Conservation (phyloP, 2,113 vertebrate species). For the Tachysurus vachellii region DNA sequence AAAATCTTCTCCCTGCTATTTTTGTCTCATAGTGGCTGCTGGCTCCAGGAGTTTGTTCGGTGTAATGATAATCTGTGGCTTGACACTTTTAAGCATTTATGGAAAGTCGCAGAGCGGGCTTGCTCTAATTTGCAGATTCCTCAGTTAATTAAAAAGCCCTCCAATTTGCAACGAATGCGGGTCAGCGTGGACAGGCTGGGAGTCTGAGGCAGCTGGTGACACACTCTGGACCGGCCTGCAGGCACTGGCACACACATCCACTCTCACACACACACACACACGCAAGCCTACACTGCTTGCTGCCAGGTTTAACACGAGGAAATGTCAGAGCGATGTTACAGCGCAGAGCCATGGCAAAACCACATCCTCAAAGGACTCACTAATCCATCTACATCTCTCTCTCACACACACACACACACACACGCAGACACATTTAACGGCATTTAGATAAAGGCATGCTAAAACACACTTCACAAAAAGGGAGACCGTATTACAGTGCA, state of each 20-base stretch:
- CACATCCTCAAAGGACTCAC: constrained; percentile 53
- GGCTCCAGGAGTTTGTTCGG: constrained; percentile 75
- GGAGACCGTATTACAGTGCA: constrained; percentile 44
- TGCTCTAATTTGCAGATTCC: constrained; percentile 75
- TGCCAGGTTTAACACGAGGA: constrained; percentile 61
- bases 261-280: constrained; percentile 59
- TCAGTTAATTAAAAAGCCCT: constrained; percentile 81
- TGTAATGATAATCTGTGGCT: constrained; percentile 71
- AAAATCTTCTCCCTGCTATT: constrained; percentile 64
- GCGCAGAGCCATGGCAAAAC: constrained; percentile 57
- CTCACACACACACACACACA: constrained; percentile 48
- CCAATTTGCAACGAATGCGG: constrained; percentile 72
- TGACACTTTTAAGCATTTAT: constrained; percentile 67
- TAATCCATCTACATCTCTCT: constrained; percentile 54
- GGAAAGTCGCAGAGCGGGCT: constrained; percentile 67
- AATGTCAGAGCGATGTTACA: constrained; percentile 72
- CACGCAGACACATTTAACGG: constrained; percentile 54
- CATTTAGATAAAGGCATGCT: constrained; percentile 55
- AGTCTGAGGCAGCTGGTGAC: constrained; percentile 69
- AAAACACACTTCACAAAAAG: constrained; percentile 50
- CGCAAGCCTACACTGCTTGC: constrained; percentile 60
- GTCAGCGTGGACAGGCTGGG: constrained; percentile 72
- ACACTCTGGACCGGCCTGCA: constrained; percentile 68
- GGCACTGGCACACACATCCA: constrained; percentile 63
- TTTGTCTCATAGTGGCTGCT: constrained; percentile 68